These are phyloP conservation scores for Myotis yumanensis DNA, from an alignment of 2,113 vertebrate genomes.

Conservation along the genomic window DNA sequence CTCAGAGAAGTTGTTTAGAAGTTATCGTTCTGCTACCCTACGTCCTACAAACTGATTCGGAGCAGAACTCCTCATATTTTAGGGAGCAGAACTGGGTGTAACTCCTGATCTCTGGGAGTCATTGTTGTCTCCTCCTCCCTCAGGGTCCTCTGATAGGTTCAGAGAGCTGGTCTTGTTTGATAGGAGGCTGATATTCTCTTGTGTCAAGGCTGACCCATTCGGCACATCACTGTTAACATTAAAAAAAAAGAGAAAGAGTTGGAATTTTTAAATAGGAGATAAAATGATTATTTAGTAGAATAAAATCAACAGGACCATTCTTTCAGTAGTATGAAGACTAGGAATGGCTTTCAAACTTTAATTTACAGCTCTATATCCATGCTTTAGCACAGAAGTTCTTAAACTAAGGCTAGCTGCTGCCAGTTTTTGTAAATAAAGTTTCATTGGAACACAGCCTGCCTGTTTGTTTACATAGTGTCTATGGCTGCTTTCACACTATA, in stretches of 20 bases:
- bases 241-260: not conserved
- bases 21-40: slow-evolving; percentile 62
- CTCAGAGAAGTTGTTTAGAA: slow-evolving; percentile 65
- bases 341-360: not conserved
- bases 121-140: slow-evolving; percentile 85
- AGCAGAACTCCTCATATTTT: slow-evolving; percentile 63
- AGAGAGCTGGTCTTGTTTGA: slow-evolving; percentile 91
- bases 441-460: not conserved
- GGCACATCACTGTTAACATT: slow-evolving; percentile 89
- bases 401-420: slow-evolving; percentile 1
- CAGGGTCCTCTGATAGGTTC: slow-evolving; percentile 89
- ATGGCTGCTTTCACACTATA: not conserved
- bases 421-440: not conserved
- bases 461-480: not conserved
- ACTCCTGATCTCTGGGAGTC: slow-evolving; percentile 92
- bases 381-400: not conserved
- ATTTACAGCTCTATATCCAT: not conserved
- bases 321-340: slow-evolving; percentile 16
- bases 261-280: slow-evolving; percentile 21
- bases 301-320: not conserved
- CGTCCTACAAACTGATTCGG: slow-evolving; percentile 52
- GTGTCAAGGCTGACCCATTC: slow-evolving; percentile 91
- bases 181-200: slow-evolving; percentile 91
- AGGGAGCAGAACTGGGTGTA: slow-evolving; percentile 88
- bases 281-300: slow-evolving; percentile 27